Conservation (phyloP, 2,113 vertebrate species). For the Scytalopus superciliaris region DNA sequence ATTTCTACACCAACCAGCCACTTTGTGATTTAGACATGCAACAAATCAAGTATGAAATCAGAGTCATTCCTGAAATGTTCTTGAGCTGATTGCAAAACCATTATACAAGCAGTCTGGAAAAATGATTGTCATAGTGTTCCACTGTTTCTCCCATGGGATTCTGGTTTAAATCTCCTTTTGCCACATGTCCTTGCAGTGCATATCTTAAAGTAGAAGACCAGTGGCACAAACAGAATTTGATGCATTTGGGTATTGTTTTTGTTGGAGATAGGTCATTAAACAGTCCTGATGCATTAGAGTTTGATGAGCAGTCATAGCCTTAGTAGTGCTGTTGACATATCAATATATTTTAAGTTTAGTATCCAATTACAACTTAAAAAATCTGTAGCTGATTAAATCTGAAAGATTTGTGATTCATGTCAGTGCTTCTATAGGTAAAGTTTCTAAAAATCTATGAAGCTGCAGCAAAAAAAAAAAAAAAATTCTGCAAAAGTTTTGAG, state of each 20-base stretch:
- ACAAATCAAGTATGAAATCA: not conserved
- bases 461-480: not conserved
- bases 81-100: not conserved
- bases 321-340: not conserved
- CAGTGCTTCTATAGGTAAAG: not conserved
- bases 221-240: not conserved
- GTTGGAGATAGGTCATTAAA: not conserved
- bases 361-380: not conserved
- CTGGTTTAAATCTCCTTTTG: not conserved
- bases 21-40: not conserved
- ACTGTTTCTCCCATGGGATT: not conserved
- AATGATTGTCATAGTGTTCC: not conserved
- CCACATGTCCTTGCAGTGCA: not conserved
- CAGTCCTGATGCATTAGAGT: accelerated
- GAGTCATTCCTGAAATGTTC: not conserved
- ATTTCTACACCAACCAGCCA: not conserved
- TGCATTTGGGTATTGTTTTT: not conserved
- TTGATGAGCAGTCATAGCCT: not conserved
- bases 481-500: not conserved
- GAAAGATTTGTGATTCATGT: not conserved
- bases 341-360: not conserved
- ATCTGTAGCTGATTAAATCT: not conserved
- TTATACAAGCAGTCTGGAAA: not conserved
- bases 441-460: not conserved
- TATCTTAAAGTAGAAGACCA: not conserved